Evolutionary conservation across 1,140 invertebrate genomes (phyloP), one percentile per base, ranked within the genome.

Genomic region (Berghia stephanieae): DNA sequence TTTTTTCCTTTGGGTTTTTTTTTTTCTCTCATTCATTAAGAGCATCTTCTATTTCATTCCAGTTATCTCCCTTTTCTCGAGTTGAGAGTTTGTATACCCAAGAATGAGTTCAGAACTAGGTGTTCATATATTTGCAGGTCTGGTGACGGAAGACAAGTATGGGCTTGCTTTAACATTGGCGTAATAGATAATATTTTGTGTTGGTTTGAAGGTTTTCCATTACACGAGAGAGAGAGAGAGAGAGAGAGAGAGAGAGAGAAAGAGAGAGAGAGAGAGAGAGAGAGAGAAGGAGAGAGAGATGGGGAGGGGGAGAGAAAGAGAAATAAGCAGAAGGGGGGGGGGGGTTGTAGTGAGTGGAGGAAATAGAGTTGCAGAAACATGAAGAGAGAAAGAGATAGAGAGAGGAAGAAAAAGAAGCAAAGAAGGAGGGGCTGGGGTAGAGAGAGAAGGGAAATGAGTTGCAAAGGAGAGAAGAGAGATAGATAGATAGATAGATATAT

Each of bases 21-120:
- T 75, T 21, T 66, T 40, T 63, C 49, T 75, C 57, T 69, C 68
- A 66, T 76, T 75, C 67, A 21, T 52, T 40, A 27, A 21, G 31
- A n/a, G 13, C 42, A 18, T 10, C 67, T 34, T 16, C 21, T 42
- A 18, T 0, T 38, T 16, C 34, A 27, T 69, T 21, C 34, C 18
- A 38, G 16, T 2, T 38, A 38, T 8, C 1, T 38, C 34, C 31
- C 38, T 34, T 42, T 16, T 69, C 16, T 42, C 38, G 16, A 27
- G 8, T n/a, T n/a, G n/a, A n/a, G n/a, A n/a, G n/a, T n/a, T n/a
- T n/a, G n/a, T n/a, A n/a, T n/a, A n/a, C n/a, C n/a, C n/a, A n/a
- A n/a, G n/a, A n/a, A n/a, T n/a, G n/a, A n/a, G n/a, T n/a, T n/a
- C n/a, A n/a, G n/a, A n/a, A n/a, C n/a, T n/a, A n/a, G n/a, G n/a